Conservation (phyloP, 2,797 vertebrate genomes). For the Pangasius krempfi region DNA sequence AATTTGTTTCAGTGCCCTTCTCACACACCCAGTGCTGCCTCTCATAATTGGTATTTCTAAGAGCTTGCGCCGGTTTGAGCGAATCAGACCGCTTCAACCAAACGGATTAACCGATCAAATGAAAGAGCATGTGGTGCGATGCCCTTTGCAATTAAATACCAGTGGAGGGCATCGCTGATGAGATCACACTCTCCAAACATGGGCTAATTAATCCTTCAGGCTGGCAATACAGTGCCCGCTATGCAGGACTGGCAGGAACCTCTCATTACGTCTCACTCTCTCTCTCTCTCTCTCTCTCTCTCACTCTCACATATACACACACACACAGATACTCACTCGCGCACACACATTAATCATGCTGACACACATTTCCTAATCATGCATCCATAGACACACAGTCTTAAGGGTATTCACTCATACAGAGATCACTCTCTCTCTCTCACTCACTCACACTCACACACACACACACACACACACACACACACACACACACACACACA, state of each 20-base stretch:
- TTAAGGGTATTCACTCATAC: background rate
- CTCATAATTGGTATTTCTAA: slow-evolving; percentile 41
- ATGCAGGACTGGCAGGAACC: slow-evolving; percentile 33
- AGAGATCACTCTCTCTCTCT: background rate
- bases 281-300: too few species aligned
- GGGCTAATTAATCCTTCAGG: slow-evolving; percentile 53
- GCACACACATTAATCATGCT: background rate
- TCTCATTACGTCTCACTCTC: background rate
- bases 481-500: background rate
- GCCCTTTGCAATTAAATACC: slow-evolving; percentile 57
- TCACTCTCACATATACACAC: background rate
- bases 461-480: background rate
- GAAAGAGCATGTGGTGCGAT: slow-evolving; percentile 47
- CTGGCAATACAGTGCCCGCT: slow-evolving; percentile 39
- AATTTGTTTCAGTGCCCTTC: slow-evolving; percentile 18
- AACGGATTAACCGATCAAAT: slow-evolving; percentile 59
- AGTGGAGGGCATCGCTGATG: slow-evolving; percentile 55
- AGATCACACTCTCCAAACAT: slow-evolving; percentile 51
- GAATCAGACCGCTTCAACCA: slow-evolving; percentile 50
- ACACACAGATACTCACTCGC: too few species aligned
- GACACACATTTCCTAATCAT: background rate
- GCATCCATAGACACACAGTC: background rate
- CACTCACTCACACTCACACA: background rate
- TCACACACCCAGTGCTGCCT: slow-evolving; percentile 28
- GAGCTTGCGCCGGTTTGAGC: slow-evolving; percentile 20